These are phyloP conservation scores for Morone saxatilis DNA, from an alignment of 2,113 vertebrate genomes.

Conservation along the genomic window DNA sequence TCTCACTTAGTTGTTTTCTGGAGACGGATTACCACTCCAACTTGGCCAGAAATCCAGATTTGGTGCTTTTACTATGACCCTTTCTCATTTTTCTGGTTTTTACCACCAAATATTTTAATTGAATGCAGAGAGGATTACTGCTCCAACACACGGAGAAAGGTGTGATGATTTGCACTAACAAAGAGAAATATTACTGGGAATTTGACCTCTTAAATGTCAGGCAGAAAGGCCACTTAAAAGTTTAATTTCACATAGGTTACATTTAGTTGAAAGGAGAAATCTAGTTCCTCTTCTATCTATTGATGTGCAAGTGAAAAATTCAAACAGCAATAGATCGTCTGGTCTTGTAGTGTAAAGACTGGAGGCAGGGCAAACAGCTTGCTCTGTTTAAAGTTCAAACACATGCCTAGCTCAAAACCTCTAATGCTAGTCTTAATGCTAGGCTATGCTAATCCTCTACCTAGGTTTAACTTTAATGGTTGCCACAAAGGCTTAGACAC, in stretches of 20 bases:
- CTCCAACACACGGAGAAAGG: slow-evolving; percentile 7
- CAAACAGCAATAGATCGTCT: neutral
- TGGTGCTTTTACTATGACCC: neutral
- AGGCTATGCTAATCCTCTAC: neutral
- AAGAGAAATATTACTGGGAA: neutral
- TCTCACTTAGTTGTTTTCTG: slow-evolving; percentile 38
- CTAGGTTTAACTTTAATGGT: no score
- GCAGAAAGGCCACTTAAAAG: neutral
- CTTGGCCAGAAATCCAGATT: neutral
- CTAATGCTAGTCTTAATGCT: neutral
- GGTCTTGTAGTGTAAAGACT: no score
- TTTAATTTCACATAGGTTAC: neutral
- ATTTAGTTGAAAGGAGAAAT: neutral
- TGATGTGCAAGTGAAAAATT: neutral
- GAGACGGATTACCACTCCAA: slow-evolving; percentile 5
- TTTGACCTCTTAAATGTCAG: slow-evolving; percentile 28
- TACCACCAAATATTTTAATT: slow-evolving; percentile 24
- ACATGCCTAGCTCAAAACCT: neutral
- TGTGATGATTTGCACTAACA: slow-evolving; percentile 17
- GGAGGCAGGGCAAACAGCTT: neutral
- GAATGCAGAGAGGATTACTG: slow-evolving; percentile 7
- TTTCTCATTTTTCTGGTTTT: neutral
- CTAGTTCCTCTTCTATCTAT: neutral
- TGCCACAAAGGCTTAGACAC: no score
- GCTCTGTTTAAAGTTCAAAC: neutral